Conservation (phyloP, 2,113 vertebrate species). For the Megaceryle maxima region DNA sequence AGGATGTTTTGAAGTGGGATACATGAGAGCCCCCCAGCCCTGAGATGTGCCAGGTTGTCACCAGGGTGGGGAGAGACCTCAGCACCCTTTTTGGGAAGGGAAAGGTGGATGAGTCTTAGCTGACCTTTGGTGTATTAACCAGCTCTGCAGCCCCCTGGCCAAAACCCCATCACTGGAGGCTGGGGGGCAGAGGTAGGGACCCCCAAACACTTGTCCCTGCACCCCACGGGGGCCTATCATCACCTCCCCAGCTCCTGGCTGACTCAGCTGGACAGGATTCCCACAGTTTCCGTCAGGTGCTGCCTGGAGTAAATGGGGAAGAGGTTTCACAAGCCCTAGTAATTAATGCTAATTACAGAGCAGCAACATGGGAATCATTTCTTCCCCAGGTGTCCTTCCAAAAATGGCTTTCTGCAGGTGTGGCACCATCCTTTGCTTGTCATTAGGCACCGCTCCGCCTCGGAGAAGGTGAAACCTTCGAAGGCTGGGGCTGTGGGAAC, state of each 20-base stretch:
- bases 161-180: neutral
- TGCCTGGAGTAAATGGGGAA: conserved; percentile 37
- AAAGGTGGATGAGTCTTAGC: neutral
- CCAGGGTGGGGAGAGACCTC: neutral
- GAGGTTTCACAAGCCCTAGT: conserved; percentile 57
- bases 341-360: conserved; percentile 71
- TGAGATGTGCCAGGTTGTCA: neutral
- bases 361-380: conserved; percentile 56
- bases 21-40: neutral
- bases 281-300: conserved; percentile 52
- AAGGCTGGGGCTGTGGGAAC: conserved; percentile 48
- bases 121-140: neutral
- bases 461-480: conserved; percentile 40
- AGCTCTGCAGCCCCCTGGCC: neutral
- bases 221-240: neutral
- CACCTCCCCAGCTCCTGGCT: neutral
- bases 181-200: neutral
- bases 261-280: conserved; percentile 44
- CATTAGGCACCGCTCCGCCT: conserved; percentile 8
- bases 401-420: conserved; percentile 58
- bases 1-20: neutral
- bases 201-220: neutral
- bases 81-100: neutral
- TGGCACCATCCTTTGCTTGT: conserved; percentile 34
- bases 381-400: conserved; percentile 64